These are phyloP conservation scores for Ceryle rudis DNA, from an alignment of 2,797 vertebrate genomes.

Conservation along the genomic window DNA sequence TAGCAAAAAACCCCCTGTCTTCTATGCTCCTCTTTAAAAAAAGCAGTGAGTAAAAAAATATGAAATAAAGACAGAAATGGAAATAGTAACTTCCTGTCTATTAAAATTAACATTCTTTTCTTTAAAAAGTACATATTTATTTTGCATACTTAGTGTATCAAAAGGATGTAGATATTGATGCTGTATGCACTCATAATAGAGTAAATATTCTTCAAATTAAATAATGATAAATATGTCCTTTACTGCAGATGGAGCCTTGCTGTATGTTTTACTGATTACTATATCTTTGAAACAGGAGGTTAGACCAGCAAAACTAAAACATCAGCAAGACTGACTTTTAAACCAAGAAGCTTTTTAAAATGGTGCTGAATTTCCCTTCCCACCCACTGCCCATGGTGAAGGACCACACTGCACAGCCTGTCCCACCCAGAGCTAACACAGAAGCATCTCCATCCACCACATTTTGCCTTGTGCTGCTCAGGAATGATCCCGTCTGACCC, in stretches of 20 bases:
- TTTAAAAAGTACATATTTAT: neutral
- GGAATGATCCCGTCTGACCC: neutral
- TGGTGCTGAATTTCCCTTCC: neutral
- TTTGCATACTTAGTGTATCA: neutral
- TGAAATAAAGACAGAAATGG: neutral
- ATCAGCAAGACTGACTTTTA: neutral
- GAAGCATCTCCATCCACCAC: neutral
- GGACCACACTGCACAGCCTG: neutral
- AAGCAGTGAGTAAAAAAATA: neutral
- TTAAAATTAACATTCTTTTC: neutral
- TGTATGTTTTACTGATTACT: neutral
- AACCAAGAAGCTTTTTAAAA: neutral
- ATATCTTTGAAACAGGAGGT: neutral
- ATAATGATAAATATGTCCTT: neutral
- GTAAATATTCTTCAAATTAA: neutral
- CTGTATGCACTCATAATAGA: neutral
- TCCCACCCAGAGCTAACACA: neutral
- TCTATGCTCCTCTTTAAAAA: neutral
- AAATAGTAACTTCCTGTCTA: neutral
- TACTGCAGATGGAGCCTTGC: neutral
- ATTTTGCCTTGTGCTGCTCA: neutral
- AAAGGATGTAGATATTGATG: neutral
- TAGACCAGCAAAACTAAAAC: neutral
- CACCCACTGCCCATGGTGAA: neutral
- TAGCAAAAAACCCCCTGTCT: accelerated